Conservation (phyloP, 2,113 vertebrate genomes). For the Smithornis capensis region DNA sequence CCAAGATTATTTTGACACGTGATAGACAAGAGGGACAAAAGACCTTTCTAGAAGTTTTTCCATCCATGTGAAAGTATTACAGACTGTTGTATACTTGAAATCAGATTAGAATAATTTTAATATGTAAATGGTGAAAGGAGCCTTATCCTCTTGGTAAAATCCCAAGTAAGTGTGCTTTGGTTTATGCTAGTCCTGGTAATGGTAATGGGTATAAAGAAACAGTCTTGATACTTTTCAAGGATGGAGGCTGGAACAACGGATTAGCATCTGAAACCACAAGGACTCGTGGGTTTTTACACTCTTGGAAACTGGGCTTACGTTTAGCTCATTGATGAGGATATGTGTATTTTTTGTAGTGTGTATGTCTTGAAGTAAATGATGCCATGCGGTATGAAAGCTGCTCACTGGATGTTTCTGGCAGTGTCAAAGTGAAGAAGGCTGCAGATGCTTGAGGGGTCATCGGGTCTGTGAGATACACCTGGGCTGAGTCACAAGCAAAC, state of each 20-base stretch:
- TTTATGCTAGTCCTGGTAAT: background rate
- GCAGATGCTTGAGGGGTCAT: background rate
- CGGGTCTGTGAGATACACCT: background rate
- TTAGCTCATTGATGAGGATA: background rate
- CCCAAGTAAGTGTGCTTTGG: background rate
- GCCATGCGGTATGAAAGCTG: background rate
- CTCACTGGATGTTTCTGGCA: background rate
- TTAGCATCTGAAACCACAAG: background rate
- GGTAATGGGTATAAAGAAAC: background rate
- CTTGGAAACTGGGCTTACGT: background rate
- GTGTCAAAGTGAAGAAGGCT: background rate
- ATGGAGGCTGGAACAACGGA: background rate
- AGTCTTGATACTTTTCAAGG: background rate
- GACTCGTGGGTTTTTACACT: background rate
- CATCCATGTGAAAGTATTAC: background rate
- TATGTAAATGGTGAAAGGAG: background rate
- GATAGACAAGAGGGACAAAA: background rate
- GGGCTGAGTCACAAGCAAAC: background rate
- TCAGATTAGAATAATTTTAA: background rate
- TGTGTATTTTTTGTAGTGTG: background rate
- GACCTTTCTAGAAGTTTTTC: background rate
- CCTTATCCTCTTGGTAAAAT: background rate
- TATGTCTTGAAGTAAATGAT: background rate
- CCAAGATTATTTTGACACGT: background rate
- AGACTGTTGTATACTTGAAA: background rate